Conservation (phyloP, 2,113 vertebrate species). For the Pleuronectes platessa region DNA sequence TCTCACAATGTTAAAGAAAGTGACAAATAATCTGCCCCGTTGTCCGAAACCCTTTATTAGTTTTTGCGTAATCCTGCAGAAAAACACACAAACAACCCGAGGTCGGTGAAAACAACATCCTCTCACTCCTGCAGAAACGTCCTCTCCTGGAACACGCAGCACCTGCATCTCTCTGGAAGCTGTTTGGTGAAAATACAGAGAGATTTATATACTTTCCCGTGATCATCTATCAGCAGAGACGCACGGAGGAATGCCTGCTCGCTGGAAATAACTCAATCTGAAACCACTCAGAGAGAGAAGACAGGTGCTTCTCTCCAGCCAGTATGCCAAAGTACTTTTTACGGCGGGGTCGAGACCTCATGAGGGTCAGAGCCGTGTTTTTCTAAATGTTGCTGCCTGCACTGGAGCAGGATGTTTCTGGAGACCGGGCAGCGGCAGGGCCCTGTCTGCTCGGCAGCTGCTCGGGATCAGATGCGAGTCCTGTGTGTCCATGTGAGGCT, state of each 20-base stretch:
- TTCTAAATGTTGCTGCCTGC: conserved; percentile 42
- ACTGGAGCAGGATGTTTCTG: conserved; percentile 15
- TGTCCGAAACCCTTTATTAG: no score
- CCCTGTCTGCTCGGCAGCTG: conserved; percentile 74
- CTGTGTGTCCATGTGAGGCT: conserved; percentile 67
- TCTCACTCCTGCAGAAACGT: neutral
- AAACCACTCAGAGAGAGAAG: conserved; percentile 27
- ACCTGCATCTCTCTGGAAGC: neutral
- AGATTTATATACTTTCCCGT: neutral
- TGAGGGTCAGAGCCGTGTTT: conserved; percentile 67
- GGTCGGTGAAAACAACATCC: neutral
- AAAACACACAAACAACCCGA: no score
- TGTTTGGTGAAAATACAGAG: neutral
- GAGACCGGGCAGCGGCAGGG: conserved; percentile 43
- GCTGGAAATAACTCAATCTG: conserved; percentile 53
- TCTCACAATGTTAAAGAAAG: no score
- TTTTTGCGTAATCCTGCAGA: no score
- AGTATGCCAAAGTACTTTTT: conserved; percentile 58
- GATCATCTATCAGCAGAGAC: neutral
- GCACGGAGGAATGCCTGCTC: conserved; percentile 10
- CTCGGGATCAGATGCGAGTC: conserved; percentile 71
- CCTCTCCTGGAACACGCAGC: neutral
- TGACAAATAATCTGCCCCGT: no score
- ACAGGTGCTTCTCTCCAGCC: conserved; percentile 62
- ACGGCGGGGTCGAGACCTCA: conserved; percentile 56